Conservation (phyloP, 2,797 vertebrate genomes). For the Thalassophryne amazonica region DNA sequence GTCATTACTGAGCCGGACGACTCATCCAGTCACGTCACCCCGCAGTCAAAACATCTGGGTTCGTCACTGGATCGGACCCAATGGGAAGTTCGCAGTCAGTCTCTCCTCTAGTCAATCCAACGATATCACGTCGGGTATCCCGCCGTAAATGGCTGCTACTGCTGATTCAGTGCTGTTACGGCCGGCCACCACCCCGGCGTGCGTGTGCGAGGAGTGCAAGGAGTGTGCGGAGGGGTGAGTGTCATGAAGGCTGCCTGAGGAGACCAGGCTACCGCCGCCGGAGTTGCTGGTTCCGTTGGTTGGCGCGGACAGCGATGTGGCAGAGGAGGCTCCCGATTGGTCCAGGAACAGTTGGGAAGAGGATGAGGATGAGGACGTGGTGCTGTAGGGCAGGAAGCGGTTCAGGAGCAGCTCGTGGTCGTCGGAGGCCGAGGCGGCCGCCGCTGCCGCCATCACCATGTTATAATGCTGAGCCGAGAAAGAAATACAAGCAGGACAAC, state of each 20-base stretch:
- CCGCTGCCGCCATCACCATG: conserved; percentile 92
- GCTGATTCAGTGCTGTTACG: conserved; percentile 80
- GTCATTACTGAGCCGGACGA: conserved; percentile 43
- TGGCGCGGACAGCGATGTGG: conserved; percentile 70
- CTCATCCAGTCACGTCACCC: conserved; percentile 30
- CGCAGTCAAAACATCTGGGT: conserved; percentile 21
- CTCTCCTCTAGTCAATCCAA: conserved; percentile 85
- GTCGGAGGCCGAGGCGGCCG: conserved; percentile 87
- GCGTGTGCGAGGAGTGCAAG: conserved; percentile 59
- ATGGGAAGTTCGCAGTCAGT: neutral
- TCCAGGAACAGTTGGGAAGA: conserved; percentile 96
- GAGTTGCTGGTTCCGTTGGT: conserved; percentile 85
- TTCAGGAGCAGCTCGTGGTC: conserved; percentile 93
- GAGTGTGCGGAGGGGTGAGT: conserved; percentile 78
- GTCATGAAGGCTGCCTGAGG: conserved; percentile 89
- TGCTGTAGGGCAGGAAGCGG: conserved; percentile 91
- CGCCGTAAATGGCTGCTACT: conserved; percentile 88
- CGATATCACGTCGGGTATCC: conserved; percentile 95
- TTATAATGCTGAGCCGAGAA: conserved; percentile 88
- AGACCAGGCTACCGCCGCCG: conserved; percentile 90
- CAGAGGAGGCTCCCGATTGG: conserved; percentile 84
- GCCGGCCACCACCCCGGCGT: conserved; percentile 55
- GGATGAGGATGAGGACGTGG: conserved; percentile 49
- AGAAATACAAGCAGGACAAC: neutral
- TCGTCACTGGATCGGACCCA: conserved; percentile 25